Percentiles rank a stretch among this genome's conserved stretches.
phyloP scores from a whole-genome alignment of 2,113 vertebrate genomes.

The Tylochromis polylepis region DNA sequence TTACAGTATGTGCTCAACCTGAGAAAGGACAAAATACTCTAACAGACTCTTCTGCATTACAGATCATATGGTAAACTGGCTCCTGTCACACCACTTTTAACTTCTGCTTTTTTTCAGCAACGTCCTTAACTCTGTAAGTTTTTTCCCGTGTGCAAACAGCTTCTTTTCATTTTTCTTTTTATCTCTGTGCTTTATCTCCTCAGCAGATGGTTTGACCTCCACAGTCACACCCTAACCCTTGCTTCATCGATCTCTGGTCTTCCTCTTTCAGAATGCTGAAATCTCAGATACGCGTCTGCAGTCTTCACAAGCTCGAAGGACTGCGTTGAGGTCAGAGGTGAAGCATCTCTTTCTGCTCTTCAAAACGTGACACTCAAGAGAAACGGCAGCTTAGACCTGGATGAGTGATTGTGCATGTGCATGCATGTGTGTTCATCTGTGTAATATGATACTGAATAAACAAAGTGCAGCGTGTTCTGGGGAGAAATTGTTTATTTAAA shows the following conservation, averaged over 20 bases:
- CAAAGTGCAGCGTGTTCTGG: slow-evolving; percentile 23
- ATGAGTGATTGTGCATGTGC: neutral
- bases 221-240: neutral
- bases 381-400: slow-evolving; percentile 28
- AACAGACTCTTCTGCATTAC: neutral
- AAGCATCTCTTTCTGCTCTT: slow-evolving; percentile 42
- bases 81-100: neutral
- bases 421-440: neutral
- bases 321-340: slow-evolving; percentile 27
- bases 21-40: neutral
- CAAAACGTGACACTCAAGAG: slow-evolving; percentile 52
- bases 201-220: neutral
- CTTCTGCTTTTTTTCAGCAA: slow-evolving; percentile 5
- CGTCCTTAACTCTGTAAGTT: neutral
- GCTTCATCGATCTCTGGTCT: slow-evolving; percentile 1
- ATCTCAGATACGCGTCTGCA: neutral
- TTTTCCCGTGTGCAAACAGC: neutral
- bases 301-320: slow-evolving; percentile 5
- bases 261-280: neutral
- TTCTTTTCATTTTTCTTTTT: neutral
- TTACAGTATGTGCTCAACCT: neutral
- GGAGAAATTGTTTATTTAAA: slow-evolving; percentile 51
- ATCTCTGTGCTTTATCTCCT: neutral
- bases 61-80: neutral
- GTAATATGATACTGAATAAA: slow-evolving; percentile 27